Evolutionary conservation across 2,888 invertebrate species (phyloP), one percentile per base, ranked within the genome.

Genomic region (Fragum fragum): DNA sequence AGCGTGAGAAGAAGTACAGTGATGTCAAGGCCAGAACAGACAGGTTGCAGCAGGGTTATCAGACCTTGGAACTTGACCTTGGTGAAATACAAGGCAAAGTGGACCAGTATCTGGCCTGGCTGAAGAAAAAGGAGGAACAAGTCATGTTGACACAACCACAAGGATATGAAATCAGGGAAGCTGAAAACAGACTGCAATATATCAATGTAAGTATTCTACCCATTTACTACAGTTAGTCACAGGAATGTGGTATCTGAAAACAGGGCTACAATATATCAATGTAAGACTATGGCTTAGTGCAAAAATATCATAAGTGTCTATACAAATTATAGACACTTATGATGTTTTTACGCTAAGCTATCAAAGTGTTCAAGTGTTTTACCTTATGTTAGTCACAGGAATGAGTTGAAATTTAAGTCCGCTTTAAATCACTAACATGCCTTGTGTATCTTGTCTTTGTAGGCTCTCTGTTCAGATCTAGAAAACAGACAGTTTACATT

Each of bases 401-500:
- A n/a, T n/a, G n/a, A n/a, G n/a, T n/a, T n/a, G n/a, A n/a, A n/a
- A n/a, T n/a, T n/a, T n/a, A n/a, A n/a, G n/a, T n/a, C n/a, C n/a
- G n/a, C n/a, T n/a, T n/a, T n/a, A n/a, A n/a, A n/a, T n/a, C n/a
- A n/a, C n/a, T n/a, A n/a, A n/a, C n/a, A n/a, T n/a, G n/a, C n/a
- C n/a, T n/a, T n/a, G n/a, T n/a, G n/a, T n/a, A n/a, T 36, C 9
- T 39, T 68, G 28, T 7, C 28, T 32, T 57, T 69, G 36, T 52
- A 83, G 83, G 79, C 72, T 9, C 73, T 91, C 29, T 88, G 86
- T 55, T 97, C 97, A 94, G 98, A 98, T 94, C 96, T 97, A 0
- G 97, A 98, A 90, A 97, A 97, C 11, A 98, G 98, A 94, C 97
- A 97, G 91, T 96, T 97, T 0, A 96, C 97, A 6, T 96, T 97